Conservation (phyloP, 2,888 invertebrate genomes). For the Cantharis flavilabris region DNA sequence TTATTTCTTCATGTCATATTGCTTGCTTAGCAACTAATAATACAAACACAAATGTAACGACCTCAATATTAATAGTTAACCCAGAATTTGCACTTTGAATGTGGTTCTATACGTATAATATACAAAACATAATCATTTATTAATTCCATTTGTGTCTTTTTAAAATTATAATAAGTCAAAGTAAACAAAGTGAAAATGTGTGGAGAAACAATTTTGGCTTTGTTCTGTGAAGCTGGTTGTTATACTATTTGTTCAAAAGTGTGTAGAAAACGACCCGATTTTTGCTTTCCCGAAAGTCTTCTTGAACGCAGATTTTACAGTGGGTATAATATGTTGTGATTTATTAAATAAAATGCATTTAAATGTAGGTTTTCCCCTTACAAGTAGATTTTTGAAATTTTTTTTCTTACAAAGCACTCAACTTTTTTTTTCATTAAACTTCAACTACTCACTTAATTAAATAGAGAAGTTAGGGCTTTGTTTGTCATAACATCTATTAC, state of each 20-base stretch:
- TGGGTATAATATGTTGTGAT: not conserved
- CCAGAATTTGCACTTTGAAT: not conserved
- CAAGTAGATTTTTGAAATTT: no score
- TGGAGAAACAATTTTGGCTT: not conserved
- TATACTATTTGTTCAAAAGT: not conserved
- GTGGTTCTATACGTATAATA: not conserved
- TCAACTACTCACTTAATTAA: no score
- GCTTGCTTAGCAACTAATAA: not conserved
- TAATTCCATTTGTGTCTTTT: not conserved
- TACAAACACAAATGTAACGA: not conserved
- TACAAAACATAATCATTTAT: not conserved
- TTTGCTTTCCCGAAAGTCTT: not conserved
- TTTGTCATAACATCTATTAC: no score
- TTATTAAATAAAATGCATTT: not conserved
- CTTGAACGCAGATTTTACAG: not conserved
- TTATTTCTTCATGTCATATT: not conserved
- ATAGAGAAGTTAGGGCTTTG: no score
- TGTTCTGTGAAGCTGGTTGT: not conserved
- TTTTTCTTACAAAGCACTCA: no score
- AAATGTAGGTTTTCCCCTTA: not conserved
- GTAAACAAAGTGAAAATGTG: not conserved
- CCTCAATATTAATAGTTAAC: not conserved
- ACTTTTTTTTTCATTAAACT: no score
- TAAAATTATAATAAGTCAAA: not conserved
- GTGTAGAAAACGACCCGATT: not conserved